Evolutionary conservation across 2,113 vertebrate species (phyloP).

Genomic region (Vanacampus margaritifer): DNA sequence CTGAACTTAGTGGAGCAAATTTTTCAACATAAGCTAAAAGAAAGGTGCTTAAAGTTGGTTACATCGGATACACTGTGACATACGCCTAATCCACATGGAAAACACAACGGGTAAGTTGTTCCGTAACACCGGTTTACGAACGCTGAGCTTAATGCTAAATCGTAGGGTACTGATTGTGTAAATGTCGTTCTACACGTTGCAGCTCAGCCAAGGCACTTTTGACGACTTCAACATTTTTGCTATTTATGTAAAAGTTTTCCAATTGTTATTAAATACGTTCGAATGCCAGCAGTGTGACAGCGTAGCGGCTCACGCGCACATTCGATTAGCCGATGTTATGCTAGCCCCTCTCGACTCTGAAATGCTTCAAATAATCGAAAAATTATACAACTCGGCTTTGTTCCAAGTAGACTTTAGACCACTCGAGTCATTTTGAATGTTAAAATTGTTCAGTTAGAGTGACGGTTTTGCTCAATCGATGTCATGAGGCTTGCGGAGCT

Average conservation of each 20-base stretch:
- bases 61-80: conserved; percentile 17
- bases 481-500: not conserved
- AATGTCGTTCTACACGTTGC: not conserved
- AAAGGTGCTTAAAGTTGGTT: conserved; percentile 40
- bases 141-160: not conserved
- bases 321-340: not conserved
- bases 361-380: not conserved
- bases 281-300: not conserved
- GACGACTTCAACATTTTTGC: not conserved
- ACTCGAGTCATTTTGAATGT: not conserved
- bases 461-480: not conserved
- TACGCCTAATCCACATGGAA: conserved; percentile 21
- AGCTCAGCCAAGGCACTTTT: not conserved
- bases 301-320: not conserved
- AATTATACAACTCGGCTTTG: not conserved
- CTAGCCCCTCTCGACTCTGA: not conserved
- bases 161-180: conserved; percentile 27
- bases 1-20: conserved; percentile 62
- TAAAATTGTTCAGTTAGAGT: not conserved
- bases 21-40: conserved; percentile 59
- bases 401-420: not conserved
- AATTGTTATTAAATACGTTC: not conserved
- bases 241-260: not conserved
- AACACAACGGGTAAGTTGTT: conserved; percentile 70
- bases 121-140: no score